Conservation (phyloP, 1,140 invertebrate genomes). For the Scaptomyza montana region DNA sequence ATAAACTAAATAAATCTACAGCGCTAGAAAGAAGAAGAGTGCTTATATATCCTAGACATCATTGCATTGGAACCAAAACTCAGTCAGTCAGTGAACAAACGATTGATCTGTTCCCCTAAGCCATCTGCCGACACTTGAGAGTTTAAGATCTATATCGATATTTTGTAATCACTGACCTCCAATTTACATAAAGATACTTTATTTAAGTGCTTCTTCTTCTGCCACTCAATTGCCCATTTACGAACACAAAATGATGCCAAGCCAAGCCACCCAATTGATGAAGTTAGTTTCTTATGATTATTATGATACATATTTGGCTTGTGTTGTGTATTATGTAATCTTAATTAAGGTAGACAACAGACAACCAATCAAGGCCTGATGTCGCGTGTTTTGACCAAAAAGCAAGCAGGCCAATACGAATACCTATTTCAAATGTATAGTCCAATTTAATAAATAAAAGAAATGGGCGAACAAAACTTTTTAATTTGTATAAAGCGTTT, state of each 20-base stretch:
- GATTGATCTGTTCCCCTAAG: no score
- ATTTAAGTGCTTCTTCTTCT: neutral
- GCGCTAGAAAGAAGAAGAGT: no score
- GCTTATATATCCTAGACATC: no score
- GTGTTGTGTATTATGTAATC: conserved; percentile 10
- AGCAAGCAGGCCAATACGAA: conserved; percentile 8
- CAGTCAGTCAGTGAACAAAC: conserved; percentile 1
- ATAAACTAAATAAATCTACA: no score
- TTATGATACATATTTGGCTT: conserved; percentile 5
- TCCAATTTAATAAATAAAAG: neutral
- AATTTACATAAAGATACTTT: conserved; percentile 10
- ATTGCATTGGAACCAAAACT: neutral
- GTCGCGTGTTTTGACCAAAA: conserved; percentile 26
- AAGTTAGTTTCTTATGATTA: neutral
- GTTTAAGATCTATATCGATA: conserved; percentile 11
- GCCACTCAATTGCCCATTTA: conserved; percentile 36
- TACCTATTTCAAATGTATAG: conserved; percentile 6
- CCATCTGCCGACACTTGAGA: conserved; percentile 8
- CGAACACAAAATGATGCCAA: conserved; percentile 2
- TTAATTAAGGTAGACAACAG: conserved; percentile 24
- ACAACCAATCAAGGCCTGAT: conserved; percentile 26
- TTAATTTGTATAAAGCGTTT: neutral
- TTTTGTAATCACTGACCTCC: conserved; percentile 26
- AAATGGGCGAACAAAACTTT: conserved; percentile 2
- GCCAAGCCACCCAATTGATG: conserved; percentile 14